Percentiles rank a stretch among this genome's conserved stretches.
phyloP scores from a whole-genome alignment of 2,797 vertebrate species.

The Lepus oiostolus region DNA sequence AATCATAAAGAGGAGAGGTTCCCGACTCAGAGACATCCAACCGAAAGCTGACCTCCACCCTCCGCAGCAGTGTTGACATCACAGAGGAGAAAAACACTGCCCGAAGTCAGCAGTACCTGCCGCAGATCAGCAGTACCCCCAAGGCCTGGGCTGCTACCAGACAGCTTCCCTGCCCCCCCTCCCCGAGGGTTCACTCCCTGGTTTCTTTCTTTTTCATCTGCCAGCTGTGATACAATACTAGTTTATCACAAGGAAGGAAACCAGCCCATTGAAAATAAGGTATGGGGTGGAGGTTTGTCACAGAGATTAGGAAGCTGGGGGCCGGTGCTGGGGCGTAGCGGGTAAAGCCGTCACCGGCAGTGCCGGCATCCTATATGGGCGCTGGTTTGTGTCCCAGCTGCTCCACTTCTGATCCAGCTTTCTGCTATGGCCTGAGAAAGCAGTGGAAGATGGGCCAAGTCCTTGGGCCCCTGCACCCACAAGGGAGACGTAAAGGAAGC shows the following conservation, averaged over 20 bases:
- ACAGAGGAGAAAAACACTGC: background rate
- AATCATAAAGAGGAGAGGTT: background rate
- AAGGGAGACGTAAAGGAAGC: too few relatives aligned
- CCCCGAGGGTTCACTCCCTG: background rate
- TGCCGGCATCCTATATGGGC: too few relatives aligned
- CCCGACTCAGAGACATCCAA: background rate
- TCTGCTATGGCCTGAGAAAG: too few relatives aligned
- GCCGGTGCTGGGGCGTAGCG: too few relatives aligned
- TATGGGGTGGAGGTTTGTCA: too few relatives aligned
- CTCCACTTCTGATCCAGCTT: too few relatives aligned
- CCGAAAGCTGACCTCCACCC: background rate
- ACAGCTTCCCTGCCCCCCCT: background rate
- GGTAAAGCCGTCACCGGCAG: too few relatives aligned
- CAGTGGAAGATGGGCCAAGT: too few relatives aligned
- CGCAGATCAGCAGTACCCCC: rapidly evolving
- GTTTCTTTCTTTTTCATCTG: background rate
- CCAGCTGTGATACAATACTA: background rate
- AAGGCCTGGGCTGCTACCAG: background rate
- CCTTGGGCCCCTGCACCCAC: too few relatives aligned
- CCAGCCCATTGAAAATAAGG: background rate
- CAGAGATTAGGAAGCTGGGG: too few relatives aligned
- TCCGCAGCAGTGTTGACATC: background rate
- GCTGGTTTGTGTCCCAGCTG: too few relatives aligned
- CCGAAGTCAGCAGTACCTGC: background rate
- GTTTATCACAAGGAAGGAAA: background rate